Percentiles rank a stretch among this genome's conserved stretches.
Conservation (phyloP, 2,888 invertebrate genomes). For the Clusia tigrina region DNA sequence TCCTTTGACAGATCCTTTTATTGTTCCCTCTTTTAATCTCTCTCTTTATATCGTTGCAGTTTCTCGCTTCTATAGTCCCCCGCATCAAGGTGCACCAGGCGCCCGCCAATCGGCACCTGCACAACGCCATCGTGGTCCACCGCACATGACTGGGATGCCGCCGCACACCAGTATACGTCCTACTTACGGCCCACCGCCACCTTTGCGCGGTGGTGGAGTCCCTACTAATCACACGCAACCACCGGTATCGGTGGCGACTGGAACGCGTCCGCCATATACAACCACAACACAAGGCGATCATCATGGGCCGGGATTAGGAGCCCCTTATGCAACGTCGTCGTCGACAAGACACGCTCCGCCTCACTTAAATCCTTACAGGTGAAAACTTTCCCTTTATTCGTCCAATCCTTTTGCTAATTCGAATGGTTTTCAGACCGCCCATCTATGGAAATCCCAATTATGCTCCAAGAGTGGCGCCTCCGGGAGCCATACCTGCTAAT, state of each 20-base stretch:
- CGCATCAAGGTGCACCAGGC: conserved; percentile 36
- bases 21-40: background rate
- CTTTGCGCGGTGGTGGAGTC: conserved; percentile 48
- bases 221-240: conserved; percentile 36
- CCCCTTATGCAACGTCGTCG: conserved; percentile 47
- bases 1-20: background rate
- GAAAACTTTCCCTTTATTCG: conserved; percentile 6
- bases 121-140: conserved; percentile 44
- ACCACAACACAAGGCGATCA: conserved; percentile 48
- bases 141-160: conserved; percentile 39
- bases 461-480: conserved; percentile 53
- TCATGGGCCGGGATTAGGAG: conserved; percentile 38
- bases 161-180: conserved; percentile 51
- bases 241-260: conserved; percentile 26
- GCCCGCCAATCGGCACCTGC: conserved; percentile 23
- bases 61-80: conserved; percentile 53
- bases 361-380: conserved; percentile 61
- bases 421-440: conserved; percentile 46
- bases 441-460: conserved; percentile 61
- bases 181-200: conserved; percentile 62
- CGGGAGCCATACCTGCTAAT: conserved; percentile 39
- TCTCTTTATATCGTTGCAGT: conserved; percentile 26
- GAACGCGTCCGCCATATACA: conserved; percentile 35
- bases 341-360: conserved; percentile 57
- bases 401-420: no score